Evolutionary conservation across 2,888 invertebrate genomes (phyloP).

Genomic region (Rhagonycha lutea): DNA sequence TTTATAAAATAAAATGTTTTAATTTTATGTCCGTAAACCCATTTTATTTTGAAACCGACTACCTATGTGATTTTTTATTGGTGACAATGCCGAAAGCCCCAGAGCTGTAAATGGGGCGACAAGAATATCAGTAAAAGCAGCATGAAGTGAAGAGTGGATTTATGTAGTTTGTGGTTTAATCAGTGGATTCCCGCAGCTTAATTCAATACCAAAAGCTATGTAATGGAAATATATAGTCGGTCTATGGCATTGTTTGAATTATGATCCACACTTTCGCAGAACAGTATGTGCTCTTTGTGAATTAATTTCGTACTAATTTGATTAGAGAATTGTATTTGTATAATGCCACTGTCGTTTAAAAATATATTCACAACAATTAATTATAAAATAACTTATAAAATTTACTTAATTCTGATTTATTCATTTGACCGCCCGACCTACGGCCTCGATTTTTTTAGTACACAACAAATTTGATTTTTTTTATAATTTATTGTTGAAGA

Average conservation of each 20-base stretch:
- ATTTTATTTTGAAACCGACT: neutral
- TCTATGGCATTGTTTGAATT: conserved; percentile 20
- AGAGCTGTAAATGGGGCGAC: conserved; percentile 6
- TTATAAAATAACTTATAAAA: too few relatives aligned
- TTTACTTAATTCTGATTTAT: too few relatives aligned
- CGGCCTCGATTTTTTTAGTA: too few relatives aligned
- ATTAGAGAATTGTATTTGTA: neutral
- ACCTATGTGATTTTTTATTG: neutral
- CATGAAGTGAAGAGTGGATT: conserved; percentile 16
- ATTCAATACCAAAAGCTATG: conserved; percentile 21
- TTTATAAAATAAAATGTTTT: neutral
- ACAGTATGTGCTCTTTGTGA: conserved; percentile 5
- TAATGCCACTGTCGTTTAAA: neutral
- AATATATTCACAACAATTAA: neutral
- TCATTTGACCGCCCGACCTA: too few relatives aligned
- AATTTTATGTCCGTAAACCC: neutral
- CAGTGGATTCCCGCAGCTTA: conserved; percentile 32
- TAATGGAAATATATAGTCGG: conserved; percentile 28
- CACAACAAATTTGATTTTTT: too few relatives aligned
- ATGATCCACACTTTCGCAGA: neutral
- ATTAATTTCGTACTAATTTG: conserved; percentile 1
- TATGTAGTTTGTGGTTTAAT: conserved; percentile 29
- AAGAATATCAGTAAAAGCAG: conserved; percentile 7
- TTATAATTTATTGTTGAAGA: neutral
- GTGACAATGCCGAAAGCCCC: conserved; percentile 11